phyloP scores from a whole-genome alignment of 2,797 vertebrate genomes.

The Eulemur rubriventer region DNA sequence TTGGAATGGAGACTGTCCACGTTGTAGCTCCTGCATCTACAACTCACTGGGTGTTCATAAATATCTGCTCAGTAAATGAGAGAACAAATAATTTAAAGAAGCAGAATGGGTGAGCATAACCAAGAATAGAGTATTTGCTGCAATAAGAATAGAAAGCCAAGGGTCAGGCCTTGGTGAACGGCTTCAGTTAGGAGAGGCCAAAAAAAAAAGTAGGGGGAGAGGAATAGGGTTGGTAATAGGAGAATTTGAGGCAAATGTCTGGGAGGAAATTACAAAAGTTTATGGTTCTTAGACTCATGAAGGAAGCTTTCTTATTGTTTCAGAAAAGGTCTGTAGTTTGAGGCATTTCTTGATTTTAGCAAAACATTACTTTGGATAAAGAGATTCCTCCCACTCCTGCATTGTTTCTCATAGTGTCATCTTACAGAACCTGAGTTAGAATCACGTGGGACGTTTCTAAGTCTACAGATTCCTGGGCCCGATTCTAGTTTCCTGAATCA shows the following conservation, averaged over 20 bases:
- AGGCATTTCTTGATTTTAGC: neutral
- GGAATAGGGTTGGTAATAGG: neutral
- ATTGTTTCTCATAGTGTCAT: neutral
- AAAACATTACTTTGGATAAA: neutral
- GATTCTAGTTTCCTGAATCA: neutral
- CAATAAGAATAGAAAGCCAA: neutral
- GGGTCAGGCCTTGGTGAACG: neutral
- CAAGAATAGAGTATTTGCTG: neutral
- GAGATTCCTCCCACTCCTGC: neutral
- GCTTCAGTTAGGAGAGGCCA: neutral
- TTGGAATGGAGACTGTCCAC: neutral
- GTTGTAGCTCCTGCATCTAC: neutral
- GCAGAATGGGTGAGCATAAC: neutral
- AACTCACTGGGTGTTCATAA: neutral
- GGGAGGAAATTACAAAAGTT: neutral
- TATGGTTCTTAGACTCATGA: neutral
- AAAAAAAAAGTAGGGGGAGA: neutral
- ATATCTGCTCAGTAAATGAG: neutral
- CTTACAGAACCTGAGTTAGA: neutral
- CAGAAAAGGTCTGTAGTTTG: neutral
- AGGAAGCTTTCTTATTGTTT: neutral
- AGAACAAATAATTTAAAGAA: neutral
- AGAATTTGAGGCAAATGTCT: neutral
- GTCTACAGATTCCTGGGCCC: neutral
- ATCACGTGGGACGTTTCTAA: neutral